These are phyloP conservation scores for Tapera naevia DNA, from an alignment of 2,797 vertebrate species.

Conservation along the genomic window DNA sequence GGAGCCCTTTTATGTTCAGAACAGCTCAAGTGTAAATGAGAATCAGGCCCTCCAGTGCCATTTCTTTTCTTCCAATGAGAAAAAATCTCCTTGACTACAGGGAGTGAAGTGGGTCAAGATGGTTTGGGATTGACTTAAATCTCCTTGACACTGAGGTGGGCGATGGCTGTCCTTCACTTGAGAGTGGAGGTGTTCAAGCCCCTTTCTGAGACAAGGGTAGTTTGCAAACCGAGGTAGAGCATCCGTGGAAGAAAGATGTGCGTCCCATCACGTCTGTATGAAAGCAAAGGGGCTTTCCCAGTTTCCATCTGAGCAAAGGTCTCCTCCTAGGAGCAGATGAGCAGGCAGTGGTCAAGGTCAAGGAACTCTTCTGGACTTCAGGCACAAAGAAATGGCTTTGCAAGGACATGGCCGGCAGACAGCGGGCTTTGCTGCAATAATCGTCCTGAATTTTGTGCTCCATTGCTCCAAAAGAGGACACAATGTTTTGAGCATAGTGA, in stretches of 20 bases:
- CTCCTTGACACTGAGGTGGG: accelerated
- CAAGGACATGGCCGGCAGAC: not conserved
- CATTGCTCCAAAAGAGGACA: not conserved
- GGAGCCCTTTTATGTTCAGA: not conserved
- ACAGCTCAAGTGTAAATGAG: slow-evolving; percentile 48
- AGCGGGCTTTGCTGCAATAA: not conserved
- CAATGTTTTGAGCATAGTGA: not conserved
- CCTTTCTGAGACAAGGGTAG: not conserved
- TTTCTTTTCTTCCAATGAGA: slow-evolving; percentile 3
- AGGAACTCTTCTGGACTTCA: not conserved
- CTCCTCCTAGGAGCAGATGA: accelerated
- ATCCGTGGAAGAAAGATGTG: accelerated
- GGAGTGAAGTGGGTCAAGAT: slow-evolving; percentile 25
- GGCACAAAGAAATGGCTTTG: not conserved
- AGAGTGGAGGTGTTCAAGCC: not conserved
- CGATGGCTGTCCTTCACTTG: not conserved
- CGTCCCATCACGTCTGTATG: accelerated
- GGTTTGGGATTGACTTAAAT: not conserved
- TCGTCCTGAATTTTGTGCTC: not conserved
- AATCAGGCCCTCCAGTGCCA: slow-evolving; percentile 33
- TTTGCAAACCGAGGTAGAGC: not conserved
- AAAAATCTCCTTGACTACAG: slow-evolving; percentile 42
- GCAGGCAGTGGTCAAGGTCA: not conserved
- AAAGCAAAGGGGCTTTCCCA: not conserved
- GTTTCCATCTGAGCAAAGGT: not conserved